A percentile compares a stretch with the other conserved stretches of the same genome.
These are phyloP conservation scores for Mycteria americana DNA, from an alignment of 2,797 vertebrate genomes.

Conservation along the genomic window DNA sequence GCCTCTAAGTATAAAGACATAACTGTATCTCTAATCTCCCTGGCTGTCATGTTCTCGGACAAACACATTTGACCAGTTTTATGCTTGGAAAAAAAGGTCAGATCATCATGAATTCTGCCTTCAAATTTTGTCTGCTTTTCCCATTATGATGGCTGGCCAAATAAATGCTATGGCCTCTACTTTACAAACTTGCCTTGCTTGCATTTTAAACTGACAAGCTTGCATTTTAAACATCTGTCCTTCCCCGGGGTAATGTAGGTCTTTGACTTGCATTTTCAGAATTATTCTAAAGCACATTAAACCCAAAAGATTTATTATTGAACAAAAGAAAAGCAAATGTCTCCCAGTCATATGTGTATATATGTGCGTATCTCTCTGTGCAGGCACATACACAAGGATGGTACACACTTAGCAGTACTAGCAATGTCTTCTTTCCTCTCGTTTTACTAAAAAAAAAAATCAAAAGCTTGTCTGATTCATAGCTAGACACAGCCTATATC, in stretches of 20 bases:
- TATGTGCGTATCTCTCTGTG: background rate
- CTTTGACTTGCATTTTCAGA: background rate
- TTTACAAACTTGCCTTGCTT: background rate
- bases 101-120: background rate
- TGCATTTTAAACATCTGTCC: background rate
- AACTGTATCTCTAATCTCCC: background rate
- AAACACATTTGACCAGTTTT: background rate
- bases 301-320: background rate
- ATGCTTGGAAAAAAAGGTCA: background rate
- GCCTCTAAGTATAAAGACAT: background rate
- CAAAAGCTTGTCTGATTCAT: background rate
- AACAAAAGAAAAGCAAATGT: background rate
- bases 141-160: background rate
- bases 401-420: background rate
- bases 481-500: background rate
- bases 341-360: background rate
- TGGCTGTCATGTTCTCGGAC: background rate
- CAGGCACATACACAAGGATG: background rate
- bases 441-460: background rate
- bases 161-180: background rate
- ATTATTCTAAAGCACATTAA: background rate
- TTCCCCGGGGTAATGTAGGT: background rate
- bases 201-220: background rate
- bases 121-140: background rate
- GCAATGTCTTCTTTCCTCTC: background rate